Base-by-base conservation (phyloP, 2,797 vertebrate species). In the Gambusia yucatana region DNA sequence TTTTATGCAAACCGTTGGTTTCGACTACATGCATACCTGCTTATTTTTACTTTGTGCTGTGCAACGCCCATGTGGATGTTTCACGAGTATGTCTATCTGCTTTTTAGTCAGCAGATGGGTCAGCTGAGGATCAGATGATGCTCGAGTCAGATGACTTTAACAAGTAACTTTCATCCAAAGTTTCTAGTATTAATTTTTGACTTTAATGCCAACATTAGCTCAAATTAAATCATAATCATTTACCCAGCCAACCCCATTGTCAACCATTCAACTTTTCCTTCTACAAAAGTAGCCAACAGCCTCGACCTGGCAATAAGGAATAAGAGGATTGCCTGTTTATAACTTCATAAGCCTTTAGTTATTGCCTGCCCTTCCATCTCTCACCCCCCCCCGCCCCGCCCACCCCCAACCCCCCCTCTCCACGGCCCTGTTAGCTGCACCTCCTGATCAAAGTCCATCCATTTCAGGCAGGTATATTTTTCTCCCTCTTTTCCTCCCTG, bases 61-160 rank as follows among this genome's bases (percentile, higher is more conserved):
- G 39, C 82, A 65, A 84, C 61, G 77, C 43, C 74, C 83, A 78
- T 83, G 89, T 78, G 88, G 79, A 80, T 70, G 80, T 76, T 90
- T 81, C 71, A 84, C 5, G 0, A 86, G 76, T 61, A 79, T 69
- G 75, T 82, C 82, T 77, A 73, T 78, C 73, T 77, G 79, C 80
- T 87, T 82, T 89, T 77, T 46, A 80, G 92, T 93, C 92, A 94
- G 89, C 92, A 90, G 92, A 84, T 75, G 79, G 71, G 89, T 94
- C 94, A 94, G 92, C 92, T 94, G 93, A 94, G 89, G 75, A 90
- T 92, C 91, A 93, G 92, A 92, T 94, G 93, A 91, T 90, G 69
- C 85, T 88, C 81, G 76, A 85, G 87, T 93, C 93, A 94, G 87
- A 92, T 92, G 92, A 93, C 90, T 88, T 86, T 72, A 91, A 92